Evolutionary conservation across 2,888 invertebrate genomes (phyloP), one percentile per base, ranked within the genome.

Genomic region (Eilema griseolum): DNA sequence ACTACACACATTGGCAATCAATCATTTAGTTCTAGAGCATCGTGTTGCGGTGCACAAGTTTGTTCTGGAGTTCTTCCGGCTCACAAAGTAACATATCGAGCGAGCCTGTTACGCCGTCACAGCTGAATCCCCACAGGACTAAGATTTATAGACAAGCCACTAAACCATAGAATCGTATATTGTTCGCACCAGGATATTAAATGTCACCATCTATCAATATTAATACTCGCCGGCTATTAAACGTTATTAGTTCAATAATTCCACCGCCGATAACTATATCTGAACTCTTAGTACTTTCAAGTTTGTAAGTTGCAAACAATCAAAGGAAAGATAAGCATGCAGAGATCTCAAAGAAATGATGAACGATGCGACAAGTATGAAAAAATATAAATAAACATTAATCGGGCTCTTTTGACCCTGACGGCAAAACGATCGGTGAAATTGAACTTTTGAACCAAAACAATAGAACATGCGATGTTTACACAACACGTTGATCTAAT

Each of bases 81-180:
- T 74, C 61, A 66, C 64, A 46, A 62, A 70, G 67, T 66, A 66
- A 72, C 67, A 68, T 76, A 67, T 75, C 63, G 70, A 63, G n/a
- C 52, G 56, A 66, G 41, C 61, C 31, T 33, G 62, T 3, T 37
- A 66, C 46, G 56, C 61, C 67, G 67, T 61, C 66, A 68, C 67
- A 57, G 64, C 65, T 63, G 71, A 78, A 81, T 78, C 76, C 79
- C 76, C 76, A 60, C 61, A 72, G 67, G 79, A 20, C 64, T 33
- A 20, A 74, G 81, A 86, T 86, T 86, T 87, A 86, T 84, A 74
- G 75, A 66, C 24, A 46, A 26, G 61, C 60, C 76, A 72, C 71
- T 70, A 46, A 72, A 78, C 71, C 74, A 77, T 69, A 61, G 57
- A 63, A 71, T 64, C 72, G 37, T 66, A 33, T 23, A 31, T 66